These are phyloP conservation scores for Simalia tracyae DNA, from an alignment of 2,797 vertebrate species.

Conservation along the genomic window DNA sequence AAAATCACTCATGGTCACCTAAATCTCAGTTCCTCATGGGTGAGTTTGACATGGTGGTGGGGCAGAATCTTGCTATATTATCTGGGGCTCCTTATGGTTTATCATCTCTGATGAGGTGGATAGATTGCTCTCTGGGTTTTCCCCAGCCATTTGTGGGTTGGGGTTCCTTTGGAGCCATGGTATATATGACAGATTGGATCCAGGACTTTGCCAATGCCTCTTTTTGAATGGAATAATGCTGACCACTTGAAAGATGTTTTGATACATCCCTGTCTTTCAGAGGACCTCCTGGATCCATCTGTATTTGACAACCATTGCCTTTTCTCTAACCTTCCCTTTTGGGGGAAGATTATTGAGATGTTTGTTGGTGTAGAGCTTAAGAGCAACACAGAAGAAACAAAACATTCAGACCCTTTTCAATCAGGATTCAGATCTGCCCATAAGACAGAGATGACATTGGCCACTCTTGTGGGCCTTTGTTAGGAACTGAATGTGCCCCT, in stretches of 20 bases:
- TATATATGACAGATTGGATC: background rate
- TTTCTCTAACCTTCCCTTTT: background rate
- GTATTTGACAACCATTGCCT: background rate
- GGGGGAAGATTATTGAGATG: background rate
- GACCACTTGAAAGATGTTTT: background rate
- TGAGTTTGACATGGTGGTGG: background rate
- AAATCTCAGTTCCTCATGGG: background rate
- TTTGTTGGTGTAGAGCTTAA: background rate
- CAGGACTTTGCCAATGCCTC: no score
- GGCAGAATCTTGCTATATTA: background rate
- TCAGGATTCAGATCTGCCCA: background rate
- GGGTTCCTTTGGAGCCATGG: background rate
- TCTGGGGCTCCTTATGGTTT: background rate
- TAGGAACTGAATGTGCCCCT: background rate
- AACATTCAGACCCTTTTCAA: background rate
- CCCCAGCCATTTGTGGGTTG: no score
- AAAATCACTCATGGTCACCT: background rate
- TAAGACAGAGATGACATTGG: background rate
- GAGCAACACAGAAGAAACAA: background rate
- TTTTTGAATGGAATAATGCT: background rate
- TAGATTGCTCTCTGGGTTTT: no score
- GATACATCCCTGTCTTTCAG: background rate
- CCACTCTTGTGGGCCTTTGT: background rate
- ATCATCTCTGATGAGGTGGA: background rate
- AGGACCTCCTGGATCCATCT: background rate